Evolutionary conservation across 2,888 invertebrate genomes (phyloP), one percentile per base, ranked within the genome.

Genomic region (Polietes domitor): DNA sequence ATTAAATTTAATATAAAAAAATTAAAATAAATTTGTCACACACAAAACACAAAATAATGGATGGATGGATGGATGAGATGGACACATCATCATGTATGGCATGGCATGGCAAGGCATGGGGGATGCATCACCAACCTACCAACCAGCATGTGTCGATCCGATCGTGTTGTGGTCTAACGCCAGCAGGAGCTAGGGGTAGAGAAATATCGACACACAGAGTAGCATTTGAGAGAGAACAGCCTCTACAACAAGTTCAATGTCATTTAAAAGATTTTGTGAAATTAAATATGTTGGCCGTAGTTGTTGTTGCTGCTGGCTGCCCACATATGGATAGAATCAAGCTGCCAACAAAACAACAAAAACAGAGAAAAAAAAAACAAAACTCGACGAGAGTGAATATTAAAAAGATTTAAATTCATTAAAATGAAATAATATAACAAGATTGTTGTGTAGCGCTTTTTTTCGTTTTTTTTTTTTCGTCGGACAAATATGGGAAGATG

Each of bases 1-100:
- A 90, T 90, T 90, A 89, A 89, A 89, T 88, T 88, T 90, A 82
- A 82, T 84, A 78, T 78, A 81, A 80, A 65, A 81, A 50, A 78
- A 78, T 85, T 85, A 74, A 85, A 85, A 85, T 85, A 86, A 87
- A 86, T 86, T 86, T 86, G 86, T 87, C 85, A 85, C 85, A 78
- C 58, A 55, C 32, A 37, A n/a, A n/a, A 41, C 43, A 65, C 21
- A 41, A 76, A 76, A 73, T 47, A 41, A 47, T 77, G 26, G 58
- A 58, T 58, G 24, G 58, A 24, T 58, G 58, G 58, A 24, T 58
- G 26, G 12, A 24, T 55, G n/a, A 17, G 21, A 24, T 55, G 17
- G n/a, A 50, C 17, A 19, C 50, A 50, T 50, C 50, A 50, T 50
- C 50, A n/a, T n/a, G 50, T 50, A 50, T n/a, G n/a, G 15, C 50